Evolutionary conservation across 2,888 invertebrate species (phyloP).

Genomic region (Xestia ashworthii): DNA sequence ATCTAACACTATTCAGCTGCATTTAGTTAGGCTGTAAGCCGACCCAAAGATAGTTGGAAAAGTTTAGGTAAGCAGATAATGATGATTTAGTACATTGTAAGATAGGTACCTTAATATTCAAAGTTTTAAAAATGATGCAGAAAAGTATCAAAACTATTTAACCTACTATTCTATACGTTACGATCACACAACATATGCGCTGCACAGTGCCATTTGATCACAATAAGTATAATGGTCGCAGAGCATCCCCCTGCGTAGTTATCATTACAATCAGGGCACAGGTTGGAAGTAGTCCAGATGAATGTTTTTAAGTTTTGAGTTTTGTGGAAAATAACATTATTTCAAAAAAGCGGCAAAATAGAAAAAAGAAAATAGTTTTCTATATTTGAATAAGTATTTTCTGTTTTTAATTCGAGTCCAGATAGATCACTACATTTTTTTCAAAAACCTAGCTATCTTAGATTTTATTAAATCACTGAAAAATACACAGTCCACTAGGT

Average conservation of each 20-base stretch:
- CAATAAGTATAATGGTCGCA: slow-evolving; percentile 80
- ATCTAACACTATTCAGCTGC: background rate
- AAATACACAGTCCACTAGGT: background rate
- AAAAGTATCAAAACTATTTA: slow-evolving; percentile 74
- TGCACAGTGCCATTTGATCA: slow-evolving; percentile 85
- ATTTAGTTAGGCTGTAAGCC: background rate
- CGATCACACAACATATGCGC: slow-evolving; percentile 85
- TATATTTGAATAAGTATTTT: background rate
- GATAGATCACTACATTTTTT: background rate
- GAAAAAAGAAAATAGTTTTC: background rate
- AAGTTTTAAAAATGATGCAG: background rate
- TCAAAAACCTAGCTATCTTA: background rate
- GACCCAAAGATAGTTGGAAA: background rate
- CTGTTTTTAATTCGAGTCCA: background rate
- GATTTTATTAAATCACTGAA: background rate
- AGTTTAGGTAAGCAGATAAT: background rate
- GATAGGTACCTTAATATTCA: background rate
- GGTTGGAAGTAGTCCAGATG: slow-evolving; percentile 73
- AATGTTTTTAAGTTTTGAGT: slow-evolving; percentile 35
- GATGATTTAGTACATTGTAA: background rate
- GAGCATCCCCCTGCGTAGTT: slow-evolving; percentile 75
- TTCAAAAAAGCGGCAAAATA: background rate
- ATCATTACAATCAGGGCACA: slow-evolving; percentile 83
- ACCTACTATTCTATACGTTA: slow-evolving; percentile 33
- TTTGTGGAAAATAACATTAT: background rate